These are phyloP conservation scores for Carlito syrichta DNA, from an alignment of 2,113 vertebrate species.

Conservation along the genomic window DNA sequence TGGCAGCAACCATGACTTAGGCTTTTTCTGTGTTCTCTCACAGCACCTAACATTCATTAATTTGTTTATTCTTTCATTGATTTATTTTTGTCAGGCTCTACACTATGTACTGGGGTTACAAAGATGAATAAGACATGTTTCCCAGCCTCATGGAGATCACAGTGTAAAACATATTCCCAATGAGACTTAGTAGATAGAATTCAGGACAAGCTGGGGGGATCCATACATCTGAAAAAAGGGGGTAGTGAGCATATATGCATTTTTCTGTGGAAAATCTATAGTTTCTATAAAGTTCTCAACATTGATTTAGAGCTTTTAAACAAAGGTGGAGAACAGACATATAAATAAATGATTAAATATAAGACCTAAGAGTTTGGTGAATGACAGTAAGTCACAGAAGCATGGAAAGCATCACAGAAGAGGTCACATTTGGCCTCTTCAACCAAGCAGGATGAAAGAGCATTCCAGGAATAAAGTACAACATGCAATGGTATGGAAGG, in stretches of 20 bases:
- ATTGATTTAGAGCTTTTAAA: neutral
- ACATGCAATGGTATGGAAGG: neutral
- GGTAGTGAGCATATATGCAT: neutral
- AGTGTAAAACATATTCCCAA: neutral
- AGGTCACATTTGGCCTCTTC: neutral
- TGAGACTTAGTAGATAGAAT: neutral
- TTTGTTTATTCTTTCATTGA: neutral
- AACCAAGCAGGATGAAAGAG: neutral
- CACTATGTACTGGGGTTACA: neutral
- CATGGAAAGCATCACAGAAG: neutral
- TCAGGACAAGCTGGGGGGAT: neutral
- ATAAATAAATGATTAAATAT: neutral
- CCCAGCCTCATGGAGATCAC: neutral
- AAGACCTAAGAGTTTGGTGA: neutral
- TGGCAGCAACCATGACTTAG: neutral
- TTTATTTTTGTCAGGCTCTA: neutral
- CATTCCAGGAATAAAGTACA: neutral
- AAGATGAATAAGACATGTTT: neutral
- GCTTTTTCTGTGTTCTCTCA: neutral
- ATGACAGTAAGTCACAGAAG: neutral
- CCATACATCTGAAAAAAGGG: neutral
- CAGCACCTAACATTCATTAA: neutral
- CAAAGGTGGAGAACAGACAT: neutral
- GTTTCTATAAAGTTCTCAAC: slow-evolving; percentile 1
- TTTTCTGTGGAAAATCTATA: neutral